These are phyloP conservation scores for Leptosomus discolor DNA, from an alignment of 2,113 vertebrate genomes.

Conservation along the genomic window DNA sequence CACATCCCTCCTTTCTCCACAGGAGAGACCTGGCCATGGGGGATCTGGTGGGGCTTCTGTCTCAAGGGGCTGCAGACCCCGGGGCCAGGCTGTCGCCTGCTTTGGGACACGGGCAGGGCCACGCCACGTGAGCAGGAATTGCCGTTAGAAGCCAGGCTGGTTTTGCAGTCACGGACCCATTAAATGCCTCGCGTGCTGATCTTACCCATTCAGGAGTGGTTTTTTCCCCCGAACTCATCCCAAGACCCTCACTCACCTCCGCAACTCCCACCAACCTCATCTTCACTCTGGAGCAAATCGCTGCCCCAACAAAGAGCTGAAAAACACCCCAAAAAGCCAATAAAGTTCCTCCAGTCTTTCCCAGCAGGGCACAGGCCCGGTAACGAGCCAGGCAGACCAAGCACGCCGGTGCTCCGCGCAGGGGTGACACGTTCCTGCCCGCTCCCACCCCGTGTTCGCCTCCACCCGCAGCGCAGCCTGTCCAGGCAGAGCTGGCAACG, in stretches of 20 bases:
- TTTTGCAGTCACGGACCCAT: neutral
- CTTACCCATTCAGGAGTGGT: accelerated
- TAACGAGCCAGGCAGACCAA: accelerated
- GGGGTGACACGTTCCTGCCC: neutral
- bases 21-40: too few relatives aligned
- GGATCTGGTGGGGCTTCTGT: accelerated
- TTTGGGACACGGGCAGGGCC: neutral
- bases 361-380: too few relatives aligned
- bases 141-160: accelerated
- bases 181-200: accelerated
- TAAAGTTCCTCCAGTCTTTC: neutral
- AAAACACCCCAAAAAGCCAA: too few relatives aligned
- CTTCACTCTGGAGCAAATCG: accelerated
- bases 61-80: accelerated
- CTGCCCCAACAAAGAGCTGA: neutral
- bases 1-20: neutral
- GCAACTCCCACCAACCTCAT: accelerated
- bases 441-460: accelerated
- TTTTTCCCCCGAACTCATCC: neutral
- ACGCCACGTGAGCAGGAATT: accelerated
- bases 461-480: accelerated
- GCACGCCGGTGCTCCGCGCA: accelerated
- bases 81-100: too few relatives aligned
- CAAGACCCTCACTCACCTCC: accelerated
- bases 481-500: accelerated